These are phyloP conservation scores for Microtus ochrogaster DNA, from an alignment of 2,113 vertebrate species.

Conservation along the genomic window DNA sequence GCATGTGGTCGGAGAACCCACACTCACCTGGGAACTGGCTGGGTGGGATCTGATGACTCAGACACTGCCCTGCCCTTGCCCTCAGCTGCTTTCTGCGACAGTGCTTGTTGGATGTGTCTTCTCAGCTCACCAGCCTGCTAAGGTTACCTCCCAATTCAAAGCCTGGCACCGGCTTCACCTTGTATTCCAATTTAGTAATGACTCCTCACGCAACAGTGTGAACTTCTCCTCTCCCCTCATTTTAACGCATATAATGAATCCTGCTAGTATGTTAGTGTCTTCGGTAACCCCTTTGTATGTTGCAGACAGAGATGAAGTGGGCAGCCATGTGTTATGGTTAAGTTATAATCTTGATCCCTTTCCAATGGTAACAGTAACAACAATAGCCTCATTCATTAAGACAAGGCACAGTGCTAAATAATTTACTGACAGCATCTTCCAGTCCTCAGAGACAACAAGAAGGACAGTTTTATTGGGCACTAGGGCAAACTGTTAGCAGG, in stretches of 20 bases:
- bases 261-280: not conserved
- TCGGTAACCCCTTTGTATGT: not conserved
- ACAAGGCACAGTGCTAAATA: not conserved
- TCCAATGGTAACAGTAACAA: not conserved
- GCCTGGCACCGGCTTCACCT: not conserved
- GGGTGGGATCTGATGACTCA: slow-evolving; percentile 43
- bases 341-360: not conserved
- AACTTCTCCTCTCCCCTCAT: not conserved
- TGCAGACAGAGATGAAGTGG: not conserved
- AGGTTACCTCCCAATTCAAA: not conserved
- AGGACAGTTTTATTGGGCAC: not conserved
- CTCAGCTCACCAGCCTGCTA: not conserved
- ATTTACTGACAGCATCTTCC: not conserved
- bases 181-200: not conserved
- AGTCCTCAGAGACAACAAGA: not conserved
- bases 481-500: not conserved
- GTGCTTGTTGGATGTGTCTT: not conserved
- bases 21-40: slow-evolving; percentile 47
- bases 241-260: not conserved
- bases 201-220: not conserved
- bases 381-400: not conserved
- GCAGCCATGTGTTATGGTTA: not conserved
- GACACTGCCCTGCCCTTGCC: slow-evolving; percentile 13
- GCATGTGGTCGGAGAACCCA: slow-evolving; percentile 15
- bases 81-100: slow-evolving; percentile 29